These are phyloP conservation scores for Nemotelus nigrinus DNA, from an alignment of 2,888 invertebrate species.

Conservation along the genomic window DNA sequence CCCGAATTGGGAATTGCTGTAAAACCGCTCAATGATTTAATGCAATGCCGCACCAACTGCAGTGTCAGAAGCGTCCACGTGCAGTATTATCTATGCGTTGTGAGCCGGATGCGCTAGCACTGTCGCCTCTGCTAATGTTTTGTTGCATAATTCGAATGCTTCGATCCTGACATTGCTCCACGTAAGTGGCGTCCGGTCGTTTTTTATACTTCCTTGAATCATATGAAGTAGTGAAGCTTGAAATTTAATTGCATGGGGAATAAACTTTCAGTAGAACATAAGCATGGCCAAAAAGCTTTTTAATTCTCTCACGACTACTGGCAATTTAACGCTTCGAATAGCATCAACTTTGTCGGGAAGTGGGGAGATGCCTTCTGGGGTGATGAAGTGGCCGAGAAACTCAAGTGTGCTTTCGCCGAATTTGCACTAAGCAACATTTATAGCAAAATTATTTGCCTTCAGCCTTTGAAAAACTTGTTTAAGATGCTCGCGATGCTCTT, in stretches of 20 bases:
- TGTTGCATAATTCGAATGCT: neutral
- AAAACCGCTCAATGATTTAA: too few relatives aligned
- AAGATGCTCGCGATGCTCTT: slow-evolving; percentile 52
- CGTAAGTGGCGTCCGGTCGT: too few relatives aligned
- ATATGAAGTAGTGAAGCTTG: neutral
- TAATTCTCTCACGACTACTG: neutral
- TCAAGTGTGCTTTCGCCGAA: too few relatives aligned
- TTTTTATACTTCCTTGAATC: neutral
- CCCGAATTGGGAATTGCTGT: too few relatives aligned
- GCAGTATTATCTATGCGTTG: neutral
- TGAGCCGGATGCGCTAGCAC: neutral
- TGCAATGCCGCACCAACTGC: too few relatives aligned
- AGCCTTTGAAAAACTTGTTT: slow-evolving; percentile 50
- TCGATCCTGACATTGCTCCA: neutral
- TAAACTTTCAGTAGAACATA: slow-evolving; percentile 11
- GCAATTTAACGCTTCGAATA: neutral
- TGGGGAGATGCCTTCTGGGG: neutral
- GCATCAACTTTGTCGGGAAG: neutral
- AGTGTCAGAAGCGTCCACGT: neutral
- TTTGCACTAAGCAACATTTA: slow-evolving; percentile 48
- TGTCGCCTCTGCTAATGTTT: neutral
- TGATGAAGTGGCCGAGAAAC: too few relatives aligned
- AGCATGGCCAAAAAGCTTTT: slow-evolving; percentile 3
- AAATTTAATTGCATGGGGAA: neutral
- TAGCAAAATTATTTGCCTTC: slow-evolving; percentile 49